phyloP scores from a whole-genome alignment of 2,888 invertebrate genomes.

The Sinelater perroti region DNA sequence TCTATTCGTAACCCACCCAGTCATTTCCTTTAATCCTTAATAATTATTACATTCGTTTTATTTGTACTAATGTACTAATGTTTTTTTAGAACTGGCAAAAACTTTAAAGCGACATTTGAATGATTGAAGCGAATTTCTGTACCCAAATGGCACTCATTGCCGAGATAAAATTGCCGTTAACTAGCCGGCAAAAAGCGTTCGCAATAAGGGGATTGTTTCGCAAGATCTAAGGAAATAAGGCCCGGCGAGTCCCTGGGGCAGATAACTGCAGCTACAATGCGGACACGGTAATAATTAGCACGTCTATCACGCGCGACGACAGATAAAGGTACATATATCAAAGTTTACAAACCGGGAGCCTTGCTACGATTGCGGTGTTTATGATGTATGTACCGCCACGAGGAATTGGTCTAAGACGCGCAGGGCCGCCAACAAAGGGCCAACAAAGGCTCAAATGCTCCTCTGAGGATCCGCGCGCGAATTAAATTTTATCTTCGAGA shows the following conservation, averaged over 20 bases:
- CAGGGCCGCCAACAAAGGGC: slow-evolving; percentile 42
- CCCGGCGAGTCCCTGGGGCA: background rate
- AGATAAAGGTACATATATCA: slow-evolving; percentile 45
- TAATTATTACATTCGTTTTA: too few species aligned
- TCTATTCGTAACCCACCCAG: too few species aligned
- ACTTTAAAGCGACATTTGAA: too few species aligned
- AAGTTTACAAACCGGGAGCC: slow-evolving; percentile 44
- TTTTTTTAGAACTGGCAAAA: too few species aligned
- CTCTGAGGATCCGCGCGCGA: slow-evolving; percentile 41
- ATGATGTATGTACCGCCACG: slow-evolving; percentile 43
- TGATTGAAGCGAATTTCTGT: too few species aligned
- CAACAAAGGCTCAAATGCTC: slow-evolving; percentile 46
- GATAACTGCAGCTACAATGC: slow-evolving; percentile 25
- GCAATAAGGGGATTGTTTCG: too few species aligned
- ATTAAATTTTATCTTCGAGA: slow-evolving; percentile 48
- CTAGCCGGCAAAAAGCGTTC: too few species aligned
- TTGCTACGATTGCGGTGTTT: slow-evolving; percentile 40
- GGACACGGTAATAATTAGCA: slow-evolving; percentile 43
- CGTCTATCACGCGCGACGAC: slow-evolving; percentile 44
- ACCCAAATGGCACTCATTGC: too few species aligned
- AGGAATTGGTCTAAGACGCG: slow-evolving; percentile 41
- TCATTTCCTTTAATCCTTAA: too few species aligned
- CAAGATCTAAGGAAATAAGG: too few species aligned
- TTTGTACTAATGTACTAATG: too few species aligned
- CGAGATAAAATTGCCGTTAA: too few species aligned